phyloP scores from a whole-genome alignment of 2,113 vertebrate genomes.

The Rhagologus leucostigma region DNA sequence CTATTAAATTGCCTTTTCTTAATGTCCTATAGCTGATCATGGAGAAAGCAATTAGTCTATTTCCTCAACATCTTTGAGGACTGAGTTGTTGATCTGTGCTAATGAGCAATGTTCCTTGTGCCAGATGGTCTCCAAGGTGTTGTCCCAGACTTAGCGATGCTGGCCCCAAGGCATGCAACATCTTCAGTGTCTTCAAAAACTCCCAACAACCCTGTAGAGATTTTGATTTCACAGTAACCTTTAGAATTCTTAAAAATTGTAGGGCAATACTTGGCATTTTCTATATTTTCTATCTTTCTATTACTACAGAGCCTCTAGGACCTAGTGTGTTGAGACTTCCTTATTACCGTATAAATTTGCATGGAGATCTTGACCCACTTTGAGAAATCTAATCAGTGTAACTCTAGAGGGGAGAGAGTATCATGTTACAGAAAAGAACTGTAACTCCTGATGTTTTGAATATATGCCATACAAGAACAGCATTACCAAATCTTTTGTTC shows the following conservation, averaged over 20 bases:
- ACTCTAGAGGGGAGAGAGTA: not conserved
- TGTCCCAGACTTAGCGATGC: not conserved
- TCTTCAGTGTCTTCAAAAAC: not conserved
- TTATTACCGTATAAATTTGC: not conserved
- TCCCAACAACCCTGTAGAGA: not conserved
- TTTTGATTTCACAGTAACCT: not conserved
- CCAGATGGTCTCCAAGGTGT: not conserved
- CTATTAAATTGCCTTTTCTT: not conserved
- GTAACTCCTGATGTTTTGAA: not conserved
- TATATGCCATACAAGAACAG: not conserved
- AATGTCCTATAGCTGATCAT: not conserved
- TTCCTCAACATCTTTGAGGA: not conserved
- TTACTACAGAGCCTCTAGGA: not conserved
- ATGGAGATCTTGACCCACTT: not conserved
- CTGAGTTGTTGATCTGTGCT: not conserved
- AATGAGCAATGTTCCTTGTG: not conserved
- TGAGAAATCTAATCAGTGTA: not conserved
- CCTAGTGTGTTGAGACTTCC: not conserved
- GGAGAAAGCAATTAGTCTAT: not conserved
- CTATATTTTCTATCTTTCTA: not conserved
- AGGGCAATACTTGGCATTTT: not conserved
- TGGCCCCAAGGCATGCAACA: not conserved
- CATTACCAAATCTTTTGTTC: not conserved
- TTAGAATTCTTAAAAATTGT: not conserved
- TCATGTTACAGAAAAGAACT: not conserved